Evolutionary conservation across 2,888 invertebrate genomes (phyloP).

Genomic region (Acleris holmiana): DNA sequence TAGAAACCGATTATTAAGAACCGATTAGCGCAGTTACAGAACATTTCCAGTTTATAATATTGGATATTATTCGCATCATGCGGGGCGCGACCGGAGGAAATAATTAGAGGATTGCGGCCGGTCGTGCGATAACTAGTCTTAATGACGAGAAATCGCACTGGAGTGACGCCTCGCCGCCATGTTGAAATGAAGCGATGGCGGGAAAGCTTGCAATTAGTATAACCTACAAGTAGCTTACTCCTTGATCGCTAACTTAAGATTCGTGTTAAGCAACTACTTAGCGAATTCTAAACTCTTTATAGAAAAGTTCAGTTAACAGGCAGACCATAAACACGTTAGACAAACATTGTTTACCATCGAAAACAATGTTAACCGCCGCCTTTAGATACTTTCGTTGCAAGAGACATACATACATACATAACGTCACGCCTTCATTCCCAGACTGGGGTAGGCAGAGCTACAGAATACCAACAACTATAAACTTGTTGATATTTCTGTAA

Average conservation of each 20-base stretch:
- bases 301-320: no score
- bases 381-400: no score
- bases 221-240: conserved; percentile 12
- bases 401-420: no score
- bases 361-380: no score
- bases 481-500: no score
- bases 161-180: conserved; percentile 57
- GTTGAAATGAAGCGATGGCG: conserved; percentile 65
- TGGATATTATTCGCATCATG: conserved; percentile 66
- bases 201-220: conserved; percentile 69
- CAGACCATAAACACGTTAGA: no score
- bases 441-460: no score
- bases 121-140: conserved; percentile 76
- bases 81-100: conserved; percentile 63
- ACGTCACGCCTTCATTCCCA: no score
- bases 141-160: conserved; percentile 73
- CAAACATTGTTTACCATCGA: no score
- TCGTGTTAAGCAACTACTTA: no score
- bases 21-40: conserved; percentile 31
- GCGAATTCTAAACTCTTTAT: no score
- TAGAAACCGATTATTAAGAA: conserved; percentile 33
- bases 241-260: background rate
- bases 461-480: no score
- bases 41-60: conserved; percentile 66
- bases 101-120: conserved; percentile 77